Conservation (phyloP, 2,113 vertebrate genomes). For the Eubucco bourcierii region DNA sequence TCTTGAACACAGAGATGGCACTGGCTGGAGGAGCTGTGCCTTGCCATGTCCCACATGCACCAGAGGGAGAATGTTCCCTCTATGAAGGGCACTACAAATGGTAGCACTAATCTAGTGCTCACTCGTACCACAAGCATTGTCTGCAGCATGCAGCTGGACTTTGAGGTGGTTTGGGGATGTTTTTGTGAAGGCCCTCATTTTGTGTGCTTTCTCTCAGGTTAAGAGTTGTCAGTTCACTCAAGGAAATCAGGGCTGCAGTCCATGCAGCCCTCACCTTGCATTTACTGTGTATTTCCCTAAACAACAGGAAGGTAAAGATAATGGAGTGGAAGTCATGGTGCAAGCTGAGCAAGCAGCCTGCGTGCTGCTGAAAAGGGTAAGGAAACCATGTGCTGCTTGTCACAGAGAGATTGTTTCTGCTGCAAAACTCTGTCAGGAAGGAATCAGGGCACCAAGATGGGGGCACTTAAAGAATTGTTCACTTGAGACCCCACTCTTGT, state of each 20-base stretch:
- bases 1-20: not conserved
- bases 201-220: not conserved
- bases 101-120: not conserved
- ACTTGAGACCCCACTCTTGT: not conserved
- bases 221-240: not conserved
- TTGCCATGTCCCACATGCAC: accelerated
- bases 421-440: not conserved
- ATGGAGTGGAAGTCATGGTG: not conserved
- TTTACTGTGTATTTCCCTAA: not conserved
- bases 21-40: not conserved
- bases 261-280: not conserved
- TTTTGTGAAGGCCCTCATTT: not conserved
- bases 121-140: not conserved
- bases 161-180: accelerated
- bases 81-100: not conserved
- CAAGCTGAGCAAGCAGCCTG: not conserved
- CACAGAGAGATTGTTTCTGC: not conserved
- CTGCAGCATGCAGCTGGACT: not conserved
- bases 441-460: not conserved
- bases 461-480: not conserved
- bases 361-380: not conserved
- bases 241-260: not conserved
- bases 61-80: not conserved
- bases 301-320: constrained; percentile 15
- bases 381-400: not conserved